Evolutionary conservation across 2,888 invertebrate genomes (phyloP), one percentile per base, ranked within the genome.

Genomic region (Hypomecis atomaria): DNA sequence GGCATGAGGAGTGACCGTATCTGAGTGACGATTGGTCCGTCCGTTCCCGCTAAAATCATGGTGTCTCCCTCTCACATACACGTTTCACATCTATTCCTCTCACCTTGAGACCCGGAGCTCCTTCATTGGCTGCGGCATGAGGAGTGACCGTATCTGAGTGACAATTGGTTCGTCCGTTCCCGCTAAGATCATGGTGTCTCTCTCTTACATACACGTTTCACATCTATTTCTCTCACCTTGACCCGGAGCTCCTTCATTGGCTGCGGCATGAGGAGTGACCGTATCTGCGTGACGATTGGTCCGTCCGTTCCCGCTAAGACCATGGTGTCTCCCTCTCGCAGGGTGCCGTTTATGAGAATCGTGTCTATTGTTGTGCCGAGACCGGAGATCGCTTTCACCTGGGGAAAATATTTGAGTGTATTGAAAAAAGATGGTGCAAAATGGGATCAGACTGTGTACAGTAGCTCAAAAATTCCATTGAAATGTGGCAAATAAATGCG

Each of bases 291-390:
- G 37, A 98, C 97, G 71, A 99, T 98, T 0, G 99, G 98, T 0
- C 99, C 99, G 80, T 99, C 99, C 0, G 99, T 98, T 49, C 99
- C 99, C 0, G 99, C 99, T 62, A 99, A 90, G 37, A 99, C 95
- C 92, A 99, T 96, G 0, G 98, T 98, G 78, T 99, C 98, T 0
- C 99, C 98, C 87, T 99, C 99, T 53, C 94, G 94, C 42, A 99
- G 91, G n/a, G 95, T 95, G 11, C 99, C 99, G 89, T 99, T 99
- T 61, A 99, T 98, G 65, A 99, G 94, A 87, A 99, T 99, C 33
- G 99, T 98, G 94, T 99, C 99, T 77, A 99, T 98, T 2, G 99
- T 99, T 54, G 99, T 99, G 57, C 99, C 99, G 67, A 99, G 93
- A 42, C 99, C 99, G 33, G 98, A 96, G 80, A 99, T 96, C 0